These are phyloP conservation scores for Clivina fossor DNA, from an alignment of 2,888 invertebrate genomes.

Conservation along the genomic window DNA sequence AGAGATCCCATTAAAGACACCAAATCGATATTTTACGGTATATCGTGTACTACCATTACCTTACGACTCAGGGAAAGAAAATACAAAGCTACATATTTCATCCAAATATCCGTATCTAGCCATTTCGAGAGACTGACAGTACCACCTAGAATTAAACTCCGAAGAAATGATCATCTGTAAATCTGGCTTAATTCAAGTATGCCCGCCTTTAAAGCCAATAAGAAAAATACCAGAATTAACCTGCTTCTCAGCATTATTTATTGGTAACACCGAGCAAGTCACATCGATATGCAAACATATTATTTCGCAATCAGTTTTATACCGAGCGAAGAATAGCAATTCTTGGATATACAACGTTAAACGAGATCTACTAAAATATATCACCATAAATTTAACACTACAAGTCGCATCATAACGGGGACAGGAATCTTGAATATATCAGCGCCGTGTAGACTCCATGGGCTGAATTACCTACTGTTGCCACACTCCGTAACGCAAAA, in stretches of 20 bases:
- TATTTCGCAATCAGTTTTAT: not conserved
- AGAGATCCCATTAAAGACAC: slow-evolving; percentile 6
- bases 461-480: not conserved
- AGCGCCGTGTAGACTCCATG: not conserved
- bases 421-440: not conserved
- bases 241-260: not conserved
- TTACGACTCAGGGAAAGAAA: not conserved
- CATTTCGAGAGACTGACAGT: slow-evolving; percentile 1
- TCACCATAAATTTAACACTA: not conserved
- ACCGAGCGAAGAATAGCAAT: not conserved
- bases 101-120: not conserved
- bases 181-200: not conserved
- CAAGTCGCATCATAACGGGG: not conserved
- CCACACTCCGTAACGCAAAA: not conserved
- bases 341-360: not conserved
- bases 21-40: slow-evolving; percentile 1
- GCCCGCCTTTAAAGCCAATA: slow-evolving; percentile 3
- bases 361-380: not conserved
- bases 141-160: not conserved
- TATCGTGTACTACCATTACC: not conserved
- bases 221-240: not conserved
- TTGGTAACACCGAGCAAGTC: not conserved
- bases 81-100: not conserved
- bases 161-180: not conserved
- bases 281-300: too few relatives aligned